Conservation (phyloP, 2,797 vertebrate species). For the Pseudochirops corinnae region DNA sequence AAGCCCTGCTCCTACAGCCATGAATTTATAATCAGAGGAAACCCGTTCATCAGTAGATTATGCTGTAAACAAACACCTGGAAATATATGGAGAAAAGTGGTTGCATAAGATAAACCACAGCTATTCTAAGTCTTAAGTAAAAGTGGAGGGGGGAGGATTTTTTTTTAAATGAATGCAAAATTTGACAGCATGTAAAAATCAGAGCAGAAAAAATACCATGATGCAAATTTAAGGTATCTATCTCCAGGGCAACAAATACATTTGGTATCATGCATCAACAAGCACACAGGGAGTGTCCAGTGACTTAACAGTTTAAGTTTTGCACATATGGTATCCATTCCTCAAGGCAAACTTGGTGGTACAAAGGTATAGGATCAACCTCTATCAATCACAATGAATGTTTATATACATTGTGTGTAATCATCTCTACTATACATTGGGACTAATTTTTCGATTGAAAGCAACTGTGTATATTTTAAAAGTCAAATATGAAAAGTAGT, state of each 20-base stretch:
- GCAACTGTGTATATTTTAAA: constrained; percentile 49
- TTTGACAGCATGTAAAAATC: constrained; percentile 1
- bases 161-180: constrained; percentile 35
- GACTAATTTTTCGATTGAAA: constrained; percentile 50
- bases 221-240: constrained; percentile 40
- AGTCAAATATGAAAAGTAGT: constrained; percentile 18
- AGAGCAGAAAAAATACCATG: constrained; percentile 17
- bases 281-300: not conserved
- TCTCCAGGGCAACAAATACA: constrained; percentile 1
- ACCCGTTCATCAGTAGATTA: constrained; percentile 8
- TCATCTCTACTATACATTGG: not conserved
- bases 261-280: constrained; percentile 45
- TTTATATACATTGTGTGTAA: not conserved
- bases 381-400: constrained; percentile 21
- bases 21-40: not conserved
- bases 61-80: constrained; percentile 19
- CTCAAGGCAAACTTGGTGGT: constrained; percentile 32
- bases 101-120: not conserved
- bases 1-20: constrained; percentile 40
- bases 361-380: constrained; percentile 39
- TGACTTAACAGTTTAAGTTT: constrained; percentile 39
- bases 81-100: not conserved
- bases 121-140: constrained; percentile 21
- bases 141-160: not conserved
- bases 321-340: not conserved